Conservation (phyloP, 2,888 invertebrate genomes). For the Drosophila meridiana region DNA sequence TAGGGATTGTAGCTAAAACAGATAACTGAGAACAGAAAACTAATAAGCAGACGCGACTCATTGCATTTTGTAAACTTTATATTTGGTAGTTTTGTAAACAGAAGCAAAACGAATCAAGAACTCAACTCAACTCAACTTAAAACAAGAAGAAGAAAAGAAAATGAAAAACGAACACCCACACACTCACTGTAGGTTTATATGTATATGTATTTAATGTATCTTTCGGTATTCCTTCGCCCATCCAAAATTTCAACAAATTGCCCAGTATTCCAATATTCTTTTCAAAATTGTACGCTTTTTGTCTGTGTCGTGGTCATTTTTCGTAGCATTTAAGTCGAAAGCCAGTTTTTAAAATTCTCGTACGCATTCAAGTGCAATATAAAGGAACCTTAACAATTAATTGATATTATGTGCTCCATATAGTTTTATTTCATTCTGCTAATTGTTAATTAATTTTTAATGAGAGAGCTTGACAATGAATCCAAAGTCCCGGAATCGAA, state of each 20-base stretch:
- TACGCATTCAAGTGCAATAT: slow-evolving; percentile 59
- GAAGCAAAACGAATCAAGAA: slow-evolving; percentile 18
- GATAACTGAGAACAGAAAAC: not conserved
- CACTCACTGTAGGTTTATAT: slow-evolving; percentile 48
- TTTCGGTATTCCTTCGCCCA: slow-evolving; percentile 35
- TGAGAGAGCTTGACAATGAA: slow-evolving; percentile 69
- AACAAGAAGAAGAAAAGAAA: not conserved
- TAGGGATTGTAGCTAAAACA: slow-evolving; percentile 50
- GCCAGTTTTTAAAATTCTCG: slow-evolving; percentile 36
- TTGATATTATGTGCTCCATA: slow-evolving; percentile 60
- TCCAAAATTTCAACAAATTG: slow-evolving; percentile 27
- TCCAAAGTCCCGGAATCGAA: slow-evolving; percentile 36
- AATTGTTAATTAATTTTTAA: slow-evolving; percentile 79
- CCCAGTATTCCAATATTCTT: slow-evolving; percentile 49
- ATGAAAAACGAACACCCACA: slow-evolving; percentile 4
- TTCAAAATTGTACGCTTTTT: slow-evolving; percentile 39
- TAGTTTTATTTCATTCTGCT: slow-evolving; percentile 33
- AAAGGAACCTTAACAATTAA: slow-evolving; percentile 40
- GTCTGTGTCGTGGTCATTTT: slow-evolving; percentile 47
- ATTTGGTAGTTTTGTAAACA: slow-evolving; percentile 73
- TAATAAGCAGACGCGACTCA: slow-evolving; percentile 31
- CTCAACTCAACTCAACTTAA: slow-evolving; percentile 4
- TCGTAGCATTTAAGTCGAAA: slow-evolving; percentile 56
- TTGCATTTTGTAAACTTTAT: slow-evolving; percentile 72
- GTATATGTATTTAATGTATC: slow-evolving; percentile 44